Base-by-base conservation (phyloP, 1,140 invertebrate genomes). In the Drosophila elegans region DNA sequence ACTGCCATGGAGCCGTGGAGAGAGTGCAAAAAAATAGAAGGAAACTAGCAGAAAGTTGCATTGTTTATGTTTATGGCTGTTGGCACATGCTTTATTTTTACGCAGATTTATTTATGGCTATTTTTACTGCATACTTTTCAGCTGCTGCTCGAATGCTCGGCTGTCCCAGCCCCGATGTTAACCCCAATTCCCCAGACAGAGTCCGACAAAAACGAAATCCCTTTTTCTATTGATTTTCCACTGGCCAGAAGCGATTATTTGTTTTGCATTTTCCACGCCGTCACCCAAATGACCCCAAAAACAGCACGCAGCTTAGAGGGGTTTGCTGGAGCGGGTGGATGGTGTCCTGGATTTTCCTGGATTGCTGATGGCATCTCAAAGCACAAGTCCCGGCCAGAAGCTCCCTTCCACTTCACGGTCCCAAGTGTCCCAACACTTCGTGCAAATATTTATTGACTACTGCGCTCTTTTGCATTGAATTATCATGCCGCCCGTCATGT, bases 41-140 rank as follows among this genome's bases (percentile, higher is more conserved):
- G 38, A 45, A 54, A 71, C 64, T 69, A 56, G 67, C 48, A 29
- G 56, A 79, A 74, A 79, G 77, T 83, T 83, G 74, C 79, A 81
- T 83, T 82, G 68, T 74, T 79, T 80, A 74, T 79, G 76, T 73
- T 79, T 79, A 67, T 71, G 56, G 76, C 76, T 79, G 61, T 80
- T 77, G 74, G 77, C 78, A 80, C 69, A 62, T 80, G 69, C 53
- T 77, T 77, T 77, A 77, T 77, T 78, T 78, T 78, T 71, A 77
- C 64, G 56, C 74, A 78, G 64, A 78, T 78, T 78, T 78, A 78
- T 78, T 77, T 77, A 78, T 78, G 74, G 74, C 74, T 51, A 78
- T 78, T 78, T 78, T 78, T 78, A 78, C 74, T 77, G 74, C 74
- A 77, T 45, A 61, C 64, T 78, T 60, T 61, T 77, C 55, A 73